A percentile compares a stretch with the other conserved stretches of the same genome.
These are phyloP conservation scores for Synanthedon formicaeformis DNA, from an alignment of 2,888 invertebrate genomes.

Conservation along the genomic window DNA sequence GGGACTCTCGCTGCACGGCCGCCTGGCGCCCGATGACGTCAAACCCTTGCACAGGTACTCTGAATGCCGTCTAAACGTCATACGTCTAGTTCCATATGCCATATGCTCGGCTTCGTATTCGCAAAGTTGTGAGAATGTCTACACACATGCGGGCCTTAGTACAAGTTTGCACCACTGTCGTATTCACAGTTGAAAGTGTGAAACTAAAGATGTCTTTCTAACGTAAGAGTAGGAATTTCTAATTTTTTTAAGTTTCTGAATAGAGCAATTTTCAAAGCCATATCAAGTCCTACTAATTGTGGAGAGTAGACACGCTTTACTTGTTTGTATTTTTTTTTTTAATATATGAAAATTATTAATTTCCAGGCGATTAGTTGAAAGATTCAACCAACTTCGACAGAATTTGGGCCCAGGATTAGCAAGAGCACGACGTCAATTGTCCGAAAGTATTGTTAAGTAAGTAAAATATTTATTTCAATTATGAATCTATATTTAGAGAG, in stretches of 20 bases:
- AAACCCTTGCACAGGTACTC: slow-evolving; percentile 82
- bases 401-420: slow-evolving; percentile 76
- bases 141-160: neutral
- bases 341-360: neutral
- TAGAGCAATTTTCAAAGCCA: no score
- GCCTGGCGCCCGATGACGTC: slow-evolving; percentile 87
- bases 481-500: neutral
- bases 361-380: slow-evolving; percentile 82
- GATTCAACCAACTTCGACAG: slow-evolving; percentile 86
- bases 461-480: slow-evolving; percentile 17
- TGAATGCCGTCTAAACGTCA: neutral
- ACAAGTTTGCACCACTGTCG: no score
- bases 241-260: no score
- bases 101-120: neutral
- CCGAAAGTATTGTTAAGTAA: slow-evolving; percentile 86
- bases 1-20: slow-evolving; percentile 86
- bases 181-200: no score
- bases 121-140: neutral
- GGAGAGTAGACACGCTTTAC: neutral
- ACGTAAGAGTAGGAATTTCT: no score
- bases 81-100: neutral
- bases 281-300: no score
- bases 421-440: slow-evolving; percentile 75
- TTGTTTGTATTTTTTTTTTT: neutral
- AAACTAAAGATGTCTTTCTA: no score